Evolutionary conservation across 2,113 vertebrate species (phyloP).

Genomic region (Calidris pugnax): DNA sequence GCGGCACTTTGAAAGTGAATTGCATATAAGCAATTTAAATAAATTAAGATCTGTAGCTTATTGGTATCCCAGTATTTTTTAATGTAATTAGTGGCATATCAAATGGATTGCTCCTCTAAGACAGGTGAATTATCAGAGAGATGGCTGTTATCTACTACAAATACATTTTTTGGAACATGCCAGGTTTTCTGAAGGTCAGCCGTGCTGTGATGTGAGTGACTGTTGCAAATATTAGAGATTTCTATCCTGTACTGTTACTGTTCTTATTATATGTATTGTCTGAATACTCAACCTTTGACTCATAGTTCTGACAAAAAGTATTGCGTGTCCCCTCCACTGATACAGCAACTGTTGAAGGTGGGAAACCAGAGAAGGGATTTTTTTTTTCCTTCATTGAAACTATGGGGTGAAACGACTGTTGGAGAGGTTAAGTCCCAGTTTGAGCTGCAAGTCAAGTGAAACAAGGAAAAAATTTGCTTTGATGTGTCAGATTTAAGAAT

Average conservation of each 20-base stretch:
- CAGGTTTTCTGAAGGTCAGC: neutral
- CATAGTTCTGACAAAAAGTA: neutral
- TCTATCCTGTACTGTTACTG: neutral
- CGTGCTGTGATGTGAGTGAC: neutral
- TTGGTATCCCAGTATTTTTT: neutral
- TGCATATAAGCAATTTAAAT: conserved; percentile 9
- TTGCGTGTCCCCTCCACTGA: too few relatives aligned
- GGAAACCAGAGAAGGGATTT: neutral
- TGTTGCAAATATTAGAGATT: neutral
- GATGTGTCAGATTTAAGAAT: conserved; percentile 71
- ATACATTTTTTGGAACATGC: neutral
- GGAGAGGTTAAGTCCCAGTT: conserved; percentile 6
- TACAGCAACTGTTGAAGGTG: neutral
- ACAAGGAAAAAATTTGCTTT: conserved; percentile 55
- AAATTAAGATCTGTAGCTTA: neutral
- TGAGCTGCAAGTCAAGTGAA: conserved; percentile 56
- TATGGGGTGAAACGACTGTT: neutral
- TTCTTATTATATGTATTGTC: neutral
- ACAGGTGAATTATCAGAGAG: neutral
- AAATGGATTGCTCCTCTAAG: neutral
- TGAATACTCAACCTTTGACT: neutral
- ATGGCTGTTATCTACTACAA: neutral
- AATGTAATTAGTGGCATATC: conserved; percentile 6
- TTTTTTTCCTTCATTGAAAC: neutral
- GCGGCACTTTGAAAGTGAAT: neutral